phyloP scores from a whole-genome alignment of 2,797 vertebrate species.

The Macroramphosus scolopax region DNA sequence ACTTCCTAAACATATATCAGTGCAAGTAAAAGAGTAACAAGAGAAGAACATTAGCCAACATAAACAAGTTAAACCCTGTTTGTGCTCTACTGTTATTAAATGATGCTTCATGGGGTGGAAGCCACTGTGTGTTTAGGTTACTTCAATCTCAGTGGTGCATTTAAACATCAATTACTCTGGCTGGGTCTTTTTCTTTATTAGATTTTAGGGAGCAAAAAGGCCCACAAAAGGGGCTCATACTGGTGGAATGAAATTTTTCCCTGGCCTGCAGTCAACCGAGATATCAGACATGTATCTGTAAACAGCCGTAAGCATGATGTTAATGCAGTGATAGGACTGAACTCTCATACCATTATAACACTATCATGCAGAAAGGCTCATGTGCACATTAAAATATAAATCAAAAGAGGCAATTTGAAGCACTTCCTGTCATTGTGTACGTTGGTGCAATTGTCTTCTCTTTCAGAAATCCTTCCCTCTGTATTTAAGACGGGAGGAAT shows the following conservation, averaged over 20 bases:
- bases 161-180: conserved; percentile 39
- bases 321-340: too few species aligned
- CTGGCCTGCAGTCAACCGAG: conserved; percentile 19
- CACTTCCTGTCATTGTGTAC: conserved; percentile 5
- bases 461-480: conserved; percentile 43
- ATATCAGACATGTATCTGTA: conserved; percentile 20
- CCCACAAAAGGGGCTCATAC: not conserved
- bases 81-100: conserved; percentile 16
- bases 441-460: conserved; percentile 24
- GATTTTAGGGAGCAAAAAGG: conserved; percentile 37
- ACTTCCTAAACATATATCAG: too few species aligned
- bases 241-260: too few species aligned
- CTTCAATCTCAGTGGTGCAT: conserved; percentile 35
- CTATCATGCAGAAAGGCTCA: not conserved
- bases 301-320: too few species aligned
- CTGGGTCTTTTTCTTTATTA: conserved; percentile 53
- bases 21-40: too few species aligned
- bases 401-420: conserved; percentile 26
- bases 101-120: conserved; percentile 17
- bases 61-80: too few species aligned
- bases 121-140: conserved; percentile 7
- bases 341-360: too few species aligned
- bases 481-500: conserved; percentile 55
- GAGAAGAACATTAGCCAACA: not conserved
- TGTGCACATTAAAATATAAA: conserved; percentile 3